Evolutionary conservation across 2,888 invertebrate species (phyloP), one percentile per base, ranked within the genome.

Genomic region (Acanthosoma haemorrhoidale): DNA sequence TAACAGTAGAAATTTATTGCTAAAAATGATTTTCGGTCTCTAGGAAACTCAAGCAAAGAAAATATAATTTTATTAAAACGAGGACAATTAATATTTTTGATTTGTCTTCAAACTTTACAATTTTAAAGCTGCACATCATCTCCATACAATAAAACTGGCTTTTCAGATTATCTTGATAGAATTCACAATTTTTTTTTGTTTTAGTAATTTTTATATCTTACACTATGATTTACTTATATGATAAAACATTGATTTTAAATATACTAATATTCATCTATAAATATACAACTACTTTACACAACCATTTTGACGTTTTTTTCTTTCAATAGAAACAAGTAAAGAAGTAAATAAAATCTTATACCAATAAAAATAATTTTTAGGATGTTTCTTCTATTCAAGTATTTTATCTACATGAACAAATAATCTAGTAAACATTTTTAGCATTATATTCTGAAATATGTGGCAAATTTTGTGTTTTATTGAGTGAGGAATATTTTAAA

Each of bases 41-140:
- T 5, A 51, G 39, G 41, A 64, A 64, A 64, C 39, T 64, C 64
- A 64, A 64, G 64, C 64, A 64, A 41, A 64, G 64, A 64, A 64
- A 64, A 64, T 64, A 64, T 64, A 64, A 34, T 31, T 64, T 64
- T 64, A 64, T 64, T 64, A 8, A 29, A 39, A 18, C 29, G 41
- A 41, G 64, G 64, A 31, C 41, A 36, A 25, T 64, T 29, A 64
- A 64, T 41, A 39, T 25, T 29, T 34, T 51, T 51, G 51, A 25
- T 51, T 51, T 25, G 25, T 51, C 51, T 51, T 25, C n/a, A 51
- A 25, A 51, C 29, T 13, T 51, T 51, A 51, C 51, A 51, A 51
- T 25, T 51, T 25, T 13, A 51, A 25, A 25, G 29, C 51, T n/a
- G n/a, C 51, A 51, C 51, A 51, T 51, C 25, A 51, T 21, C 51